Evolutionary conservation across 2,888 invertebrate genomes (phyloP).

Genomic region (Cheilosia grossa): DNA sequence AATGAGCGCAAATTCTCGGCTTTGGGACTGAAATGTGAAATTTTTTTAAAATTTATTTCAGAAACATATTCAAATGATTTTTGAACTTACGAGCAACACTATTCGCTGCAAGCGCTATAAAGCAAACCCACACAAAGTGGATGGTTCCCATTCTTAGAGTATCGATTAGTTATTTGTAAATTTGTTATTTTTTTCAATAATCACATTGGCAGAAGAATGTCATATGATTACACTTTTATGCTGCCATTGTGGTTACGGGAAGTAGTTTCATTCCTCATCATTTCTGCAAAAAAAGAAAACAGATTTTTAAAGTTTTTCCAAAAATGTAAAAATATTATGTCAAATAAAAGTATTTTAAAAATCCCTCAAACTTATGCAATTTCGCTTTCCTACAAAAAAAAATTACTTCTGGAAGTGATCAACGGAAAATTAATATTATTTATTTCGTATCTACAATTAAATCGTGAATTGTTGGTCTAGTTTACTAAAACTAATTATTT

Average conservation of each 20-base stretch:
- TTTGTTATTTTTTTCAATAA: slow-evolving; percentile 11
- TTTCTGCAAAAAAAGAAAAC: slow-evolving; percentile 2
- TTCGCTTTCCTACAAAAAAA: too few relatives aligned
- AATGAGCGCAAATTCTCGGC: slow-evolving; percentile 58
- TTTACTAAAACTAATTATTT: too few relatives aligned
- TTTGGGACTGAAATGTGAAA: slow-evolving; percentile 45
- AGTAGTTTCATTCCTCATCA: slow-evolving; percentile 14
- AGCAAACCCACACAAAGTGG: slow-evolving; percentile 23
- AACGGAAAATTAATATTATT: too few relatives aligned
- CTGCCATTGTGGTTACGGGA: slow-evolving; percentile 2
- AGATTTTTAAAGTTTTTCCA: not conserved
- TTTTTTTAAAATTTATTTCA: not conserved
- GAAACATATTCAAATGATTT: not conserved
- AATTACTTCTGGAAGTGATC: too few relatives aligned
- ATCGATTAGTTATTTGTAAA: not conserved
- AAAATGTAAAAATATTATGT: not conserved
- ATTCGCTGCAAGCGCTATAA: slow-evolving; percentile 24
- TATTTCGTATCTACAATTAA: too few relatives aligned
- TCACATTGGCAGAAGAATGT: slow-evolving; percentile 6
- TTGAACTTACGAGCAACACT: slow-evolving; percentile 46
- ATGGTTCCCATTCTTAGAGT: slow-evolving; percentile 22
- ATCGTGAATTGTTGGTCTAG: too few relatives aligned
- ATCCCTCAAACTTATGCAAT: too few relatives aligned
- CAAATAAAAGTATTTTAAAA: too few relatives aligned
- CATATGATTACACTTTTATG: slow-evolving; percentile 25